phyloP scores from a whole-genome alignment of 2,113 vertebrate genomes.

The Indicator indicator region DNA sequence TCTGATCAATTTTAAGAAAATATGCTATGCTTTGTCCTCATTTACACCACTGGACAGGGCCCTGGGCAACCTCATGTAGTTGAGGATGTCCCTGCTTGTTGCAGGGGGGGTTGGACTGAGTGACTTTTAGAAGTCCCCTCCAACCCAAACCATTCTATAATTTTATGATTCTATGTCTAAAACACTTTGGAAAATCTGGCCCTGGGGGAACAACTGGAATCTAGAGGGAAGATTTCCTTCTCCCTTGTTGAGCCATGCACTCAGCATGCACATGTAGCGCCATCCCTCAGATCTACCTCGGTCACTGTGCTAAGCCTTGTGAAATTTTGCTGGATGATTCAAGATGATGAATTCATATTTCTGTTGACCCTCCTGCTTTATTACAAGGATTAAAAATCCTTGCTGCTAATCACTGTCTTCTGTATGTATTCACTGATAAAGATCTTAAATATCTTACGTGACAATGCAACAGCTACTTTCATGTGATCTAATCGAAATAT shows the following conservation, averaged over 20 bases:
- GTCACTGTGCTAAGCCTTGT: not conserved
- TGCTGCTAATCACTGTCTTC: not conserved
- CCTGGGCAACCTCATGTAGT: too few species aligned
- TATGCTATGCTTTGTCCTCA: not conserved
- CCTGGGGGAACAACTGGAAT: not conserved
- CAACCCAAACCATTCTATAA: too few species aligned
- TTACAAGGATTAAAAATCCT: not conserved
- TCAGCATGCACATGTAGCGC: accelerated
- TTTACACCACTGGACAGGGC: not conserved
- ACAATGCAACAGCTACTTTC: not conserved
- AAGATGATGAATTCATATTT: not conserved
- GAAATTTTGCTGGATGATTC: not conserved
- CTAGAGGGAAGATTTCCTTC: not conserved
- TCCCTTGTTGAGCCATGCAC: not conserved
- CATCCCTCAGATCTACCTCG: not conserved
- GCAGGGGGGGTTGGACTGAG: too few species aligned
- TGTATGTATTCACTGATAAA: not conserved
- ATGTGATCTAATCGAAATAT: not conserved
- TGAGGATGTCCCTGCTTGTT: too few species aligned
- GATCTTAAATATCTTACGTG: not conserved
- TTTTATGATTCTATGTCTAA: not conserved
- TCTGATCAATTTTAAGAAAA: not conserved
- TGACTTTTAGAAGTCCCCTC: too few species aligned
- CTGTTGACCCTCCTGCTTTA: not conserved
- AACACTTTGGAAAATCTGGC: not conserved